Base-by-base conservation (phyloP, 2,888 invertebrate species). In the Cheilosia vernalis region DNA sequence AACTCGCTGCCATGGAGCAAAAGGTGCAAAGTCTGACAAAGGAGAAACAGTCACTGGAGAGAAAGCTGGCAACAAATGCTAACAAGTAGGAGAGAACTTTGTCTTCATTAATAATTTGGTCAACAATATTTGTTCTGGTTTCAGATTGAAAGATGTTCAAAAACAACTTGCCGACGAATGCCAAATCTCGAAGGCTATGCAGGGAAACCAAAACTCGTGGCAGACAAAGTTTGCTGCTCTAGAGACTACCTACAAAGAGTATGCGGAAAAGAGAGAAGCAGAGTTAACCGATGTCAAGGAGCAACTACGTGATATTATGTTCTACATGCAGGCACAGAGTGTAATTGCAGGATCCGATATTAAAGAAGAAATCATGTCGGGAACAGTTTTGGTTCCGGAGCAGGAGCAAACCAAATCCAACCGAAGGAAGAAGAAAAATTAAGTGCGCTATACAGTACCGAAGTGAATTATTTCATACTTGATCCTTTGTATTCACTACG, bases 261-360 rank as follows among this genome's bases (percentile, higher is more conserved):
- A 93, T 85, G 93, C 94, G 78, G 90, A 92, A 55, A 95, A 97
- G 93, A 94, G 94, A 87, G 93, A 94, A 72, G 89, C 92, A 58
- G 95, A 98, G 94, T 94, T 98, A n/a, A 88, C 92, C 0, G 98
- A 98, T 21, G 93, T 99, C 37, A 95, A 96, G 88, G 99, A 99
- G 89, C 98, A 99, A 93, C 94, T 99, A 9, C 94, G 97, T 42
- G 99, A 99, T 93, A 94, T 99, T 61, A 98, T 99, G 98, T 98
- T 99, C 93, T 98, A 96, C 91, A 94, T 99, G 89, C 97, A 98
- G 88, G 98, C 98, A 1, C 96, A 97, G 90, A 90, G 89, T 61
- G 90, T 91, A 83, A 91, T 93, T 83, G 90, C 91, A 27, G 90
- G 90, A 55, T 91, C 92, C 0, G 92, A 92, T 81, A 85, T 90